Percentiles rank a stretch among this genome's conserved stretches.
Conservation (phyloP, 2,888 invertebrate genomes). For the Hirtodrosophila trivittata region DNA sequence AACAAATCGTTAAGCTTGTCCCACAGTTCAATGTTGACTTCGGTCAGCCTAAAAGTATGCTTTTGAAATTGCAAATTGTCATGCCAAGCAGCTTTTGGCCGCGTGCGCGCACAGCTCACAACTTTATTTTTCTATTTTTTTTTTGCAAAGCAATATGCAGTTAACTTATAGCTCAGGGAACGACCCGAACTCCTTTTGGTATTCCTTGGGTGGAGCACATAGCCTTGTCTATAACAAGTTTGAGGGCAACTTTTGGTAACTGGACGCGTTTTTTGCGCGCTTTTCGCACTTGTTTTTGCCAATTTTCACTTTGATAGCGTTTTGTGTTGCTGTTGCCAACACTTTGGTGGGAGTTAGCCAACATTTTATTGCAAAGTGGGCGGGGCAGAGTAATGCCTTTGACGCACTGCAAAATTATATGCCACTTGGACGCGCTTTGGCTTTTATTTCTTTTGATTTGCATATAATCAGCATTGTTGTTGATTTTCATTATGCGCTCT, state of each 20-base stretch:
- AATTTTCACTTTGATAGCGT: conserved; percentile 18
- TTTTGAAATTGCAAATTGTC: conserved; percentile 31
- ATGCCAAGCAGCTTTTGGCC: conserved; percentile 47
- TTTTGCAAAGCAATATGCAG: conserved; percentile 37
- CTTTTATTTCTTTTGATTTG: conserved; percentile 71
- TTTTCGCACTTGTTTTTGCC: conserved; percentile 29
- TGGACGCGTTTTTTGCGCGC: conserved; percentile 26
- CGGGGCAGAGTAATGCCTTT: conserved; percentile 43
- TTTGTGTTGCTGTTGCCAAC: conserved; percentile 10
- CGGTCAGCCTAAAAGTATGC: conserved; percentile 59
- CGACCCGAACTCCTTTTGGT: not conserved
- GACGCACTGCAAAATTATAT: conserved; percentile 64
- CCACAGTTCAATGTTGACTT: conserved; percentile 3
- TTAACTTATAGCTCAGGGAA: conserved; percentile 30
- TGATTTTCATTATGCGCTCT: conserved; percentile 45
- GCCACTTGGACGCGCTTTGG: conserved; percentile 46
- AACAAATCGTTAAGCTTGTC: not conserved
- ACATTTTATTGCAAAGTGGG: conserved; percentile 29
- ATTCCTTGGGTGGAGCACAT: not conserved
- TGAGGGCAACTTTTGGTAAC: conserved; percentile 37
- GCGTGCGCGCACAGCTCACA: conserved; percentile 15
- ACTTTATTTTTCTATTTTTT: conserved; percentile 12
- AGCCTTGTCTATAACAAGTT: conserved; percentile 13
- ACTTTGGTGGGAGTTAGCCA: conserved; percentile 10
- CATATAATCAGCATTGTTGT: conserved; percentile 73